Evolutionary conservation across 2,888 invertebrate genomes (phyloP), one percentile per base, ranked within the genome.

Genomic region (Falcaria lacertinaria): DNA sequence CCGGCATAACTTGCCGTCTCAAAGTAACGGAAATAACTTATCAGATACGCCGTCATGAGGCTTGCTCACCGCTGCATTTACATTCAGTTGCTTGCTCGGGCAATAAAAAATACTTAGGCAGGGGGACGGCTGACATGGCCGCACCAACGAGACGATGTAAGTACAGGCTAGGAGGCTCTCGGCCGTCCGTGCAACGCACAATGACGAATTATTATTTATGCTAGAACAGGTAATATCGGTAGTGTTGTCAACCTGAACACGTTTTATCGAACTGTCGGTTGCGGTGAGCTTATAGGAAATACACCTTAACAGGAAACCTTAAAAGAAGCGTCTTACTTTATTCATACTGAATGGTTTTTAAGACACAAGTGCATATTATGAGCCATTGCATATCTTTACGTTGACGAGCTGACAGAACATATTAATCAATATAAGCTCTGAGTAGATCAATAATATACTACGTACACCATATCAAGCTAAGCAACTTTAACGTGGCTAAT

Each of bases 131-230:
- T 65, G 71, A 72, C 66, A 70, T 64, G 64, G 47, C 53, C 69
- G 48, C 54, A 53, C 57, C 69, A 65, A 58, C 64, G 71, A 73
- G 75, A 71, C 69, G 60, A 69, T 74, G 57, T 64, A 19, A n/a
- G n/a, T 6, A 73, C 72, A 67, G 69, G 66, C 74, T 66, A 78
- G 69, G 71, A 77, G 73, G 69, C 73, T 74, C 70, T 67, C 76
- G 75, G 73, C 77, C 75, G 72, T 63, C 74, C 72, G 69, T 66
- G 66, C 69, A 65, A 58, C 67, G 60, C 68, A 81, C 80, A 84
- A 84, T 83, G 78, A 70, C 76, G 67, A 60, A 80, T 84, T 84
- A 82, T 84, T 81, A 77, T 81, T 84, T 79, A 75, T 75, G 67
- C 71, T 72, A 61, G 63, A 79, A 79, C 85, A 85, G 86, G 85